These are phyloP conservation scores for Andrena fulva DNA, from an alignment of 2,888 invertebrate genomes.

Conservation along the genomic window DNA sequence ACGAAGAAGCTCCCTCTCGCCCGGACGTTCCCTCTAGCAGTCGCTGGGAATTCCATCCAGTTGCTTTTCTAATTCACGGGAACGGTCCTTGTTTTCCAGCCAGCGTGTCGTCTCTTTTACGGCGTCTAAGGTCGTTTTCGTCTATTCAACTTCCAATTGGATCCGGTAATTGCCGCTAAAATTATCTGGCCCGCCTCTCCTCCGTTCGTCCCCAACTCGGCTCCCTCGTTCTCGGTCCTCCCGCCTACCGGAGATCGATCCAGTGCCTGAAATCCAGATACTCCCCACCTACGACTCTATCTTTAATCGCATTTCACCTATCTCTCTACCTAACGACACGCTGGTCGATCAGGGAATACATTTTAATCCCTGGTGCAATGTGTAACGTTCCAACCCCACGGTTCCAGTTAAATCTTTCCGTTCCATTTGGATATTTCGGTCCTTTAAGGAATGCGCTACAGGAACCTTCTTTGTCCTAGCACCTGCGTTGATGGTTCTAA, in stretches of 20 bases:
- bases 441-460: too few relatives aligned
- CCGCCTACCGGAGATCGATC: conserved; percentile 40
- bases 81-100: conserved; percentile 50
- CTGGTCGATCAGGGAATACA: conserved; percentile 2
- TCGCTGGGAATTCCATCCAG: conserved; percentile 51
- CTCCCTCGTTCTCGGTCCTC: conserved; percentile 22
- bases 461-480: too few relatives aligned
- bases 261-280: conserved; percentile 47
- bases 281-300: conserved; percentile 14
- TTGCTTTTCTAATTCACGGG: conserved; percentile 48
- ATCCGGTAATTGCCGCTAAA: conserved; percentile 79
- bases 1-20: not conserved
- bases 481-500: too few relatives aligned
- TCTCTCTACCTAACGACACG: not conserved
- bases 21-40: conserved; percentile 19
- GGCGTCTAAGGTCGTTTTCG: conserved; percentile 72
- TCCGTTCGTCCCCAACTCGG: conserved; percentile 30
- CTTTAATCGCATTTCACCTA: conserved; percentile 7
- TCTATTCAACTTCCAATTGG: conserved; percentile 79
- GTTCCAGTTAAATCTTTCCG: too few relatives aligned
- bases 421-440: too few relatives aligned
- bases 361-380: not conserved
- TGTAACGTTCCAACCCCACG: not conserved
- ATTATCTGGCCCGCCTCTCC: conserved; percentile 74
- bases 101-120: conserved; percentile 57